phyloP scores from a whole-genome alignment of 2,113 vertebrate genomes.

The Tachycineta bicolor region DNA sequence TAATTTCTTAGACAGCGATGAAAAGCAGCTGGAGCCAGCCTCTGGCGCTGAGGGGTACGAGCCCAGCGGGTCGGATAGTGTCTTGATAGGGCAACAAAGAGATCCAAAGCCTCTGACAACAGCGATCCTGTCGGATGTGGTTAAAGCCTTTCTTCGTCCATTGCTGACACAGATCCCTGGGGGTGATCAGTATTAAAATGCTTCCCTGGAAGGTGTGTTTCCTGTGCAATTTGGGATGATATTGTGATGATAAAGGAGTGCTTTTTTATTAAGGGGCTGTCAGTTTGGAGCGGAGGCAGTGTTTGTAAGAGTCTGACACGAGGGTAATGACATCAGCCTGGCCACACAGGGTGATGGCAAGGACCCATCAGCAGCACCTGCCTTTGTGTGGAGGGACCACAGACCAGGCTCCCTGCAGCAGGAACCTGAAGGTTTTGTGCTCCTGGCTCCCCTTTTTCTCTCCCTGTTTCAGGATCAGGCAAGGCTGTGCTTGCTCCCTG shows the following conservation, averaged over 20 bases:
- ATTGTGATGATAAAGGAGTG: not conserved
- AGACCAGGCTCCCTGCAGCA: not conserved
- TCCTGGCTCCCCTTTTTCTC: not conserved
- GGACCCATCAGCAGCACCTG: not conserved
- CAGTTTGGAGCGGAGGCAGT: not conserved
- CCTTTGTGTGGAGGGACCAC: not conserved
- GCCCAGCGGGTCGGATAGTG: not conserved
- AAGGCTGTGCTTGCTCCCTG: not conserved
- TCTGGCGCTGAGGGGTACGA: not conserved
- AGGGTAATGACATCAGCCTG: not conserved
- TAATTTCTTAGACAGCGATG: constrained; percentile 3
- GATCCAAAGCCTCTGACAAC: not conserved
- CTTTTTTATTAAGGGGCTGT: not conserved
- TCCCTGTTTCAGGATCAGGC: not conserved
- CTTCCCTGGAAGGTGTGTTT: not conserved
- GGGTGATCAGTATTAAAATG: not conserved
- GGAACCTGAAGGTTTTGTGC: not conserved
- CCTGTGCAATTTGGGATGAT: not conserved
- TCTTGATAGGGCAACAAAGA: constrained; percentile 1
- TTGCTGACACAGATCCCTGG: not conserved
- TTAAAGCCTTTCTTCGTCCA: not conserved
- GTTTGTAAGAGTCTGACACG: not conserved
- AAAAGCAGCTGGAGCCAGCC: not conserved
- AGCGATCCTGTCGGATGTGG: not conserved
- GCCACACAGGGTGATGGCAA: not conserved